Conservation (phyloP, 2,113 vertebrate genomes). For the Sigmodon hispidus region DNA sequence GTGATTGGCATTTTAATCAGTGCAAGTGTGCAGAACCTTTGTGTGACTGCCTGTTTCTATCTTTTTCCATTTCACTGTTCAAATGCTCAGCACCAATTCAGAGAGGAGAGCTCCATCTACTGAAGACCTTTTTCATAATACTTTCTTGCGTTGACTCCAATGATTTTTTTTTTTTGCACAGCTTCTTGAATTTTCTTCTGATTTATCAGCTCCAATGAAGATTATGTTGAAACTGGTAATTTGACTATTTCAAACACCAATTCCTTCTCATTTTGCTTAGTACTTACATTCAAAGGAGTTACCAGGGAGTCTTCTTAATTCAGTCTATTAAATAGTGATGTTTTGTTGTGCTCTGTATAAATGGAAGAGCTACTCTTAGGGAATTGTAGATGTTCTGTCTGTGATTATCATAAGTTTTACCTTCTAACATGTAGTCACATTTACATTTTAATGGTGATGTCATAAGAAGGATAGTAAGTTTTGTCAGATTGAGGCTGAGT, state of each 20-base stretch:
- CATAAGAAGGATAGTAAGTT: neutral
- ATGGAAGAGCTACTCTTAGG: neutral
- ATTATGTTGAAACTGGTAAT: conserved; percentile 60
- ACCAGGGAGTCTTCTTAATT: conserved; percentile 26
- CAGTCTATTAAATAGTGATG: neutral
- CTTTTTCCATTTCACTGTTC: conserved; percentile 18
- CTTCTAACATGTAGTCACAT: neutral
- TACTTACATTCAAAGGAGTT: conserved; percentile 36
- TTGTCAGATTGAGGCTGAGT: neutral
- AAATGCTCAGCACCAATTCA: neutral
- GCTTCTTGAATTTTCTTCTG: conserved; percentile 63
- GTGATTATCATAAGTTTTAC: neutral
- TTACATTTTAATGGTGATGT: neutral
- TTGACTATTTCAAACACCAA: conserved; percentile 62
- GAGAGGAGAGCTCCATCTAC: conserved; percentile 54
- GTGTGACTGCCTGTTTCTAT: conserved; percentile 47
- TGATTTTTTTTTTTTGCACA: conserved; percentile 55
- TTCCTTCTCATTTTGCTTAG: conserved; percentile 62
- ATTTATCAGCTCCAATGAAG: conserved; percentile 56
- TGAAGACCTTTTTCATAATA: neutral
- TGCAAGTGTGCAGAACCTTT: conserved; percentile 28
- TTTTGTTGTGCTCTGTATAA: neutral
- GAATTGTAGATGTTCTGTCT: conserved; percentile 25
- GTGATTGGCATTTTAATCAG: conserved; percentile 75
- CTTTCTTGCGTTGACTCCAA: neutral